These are phyloP conservation scores for Anastrepha obliqua DNA, from an alignment of 1,140 invertebrate species.

Conservation along the genomic window DNA sequence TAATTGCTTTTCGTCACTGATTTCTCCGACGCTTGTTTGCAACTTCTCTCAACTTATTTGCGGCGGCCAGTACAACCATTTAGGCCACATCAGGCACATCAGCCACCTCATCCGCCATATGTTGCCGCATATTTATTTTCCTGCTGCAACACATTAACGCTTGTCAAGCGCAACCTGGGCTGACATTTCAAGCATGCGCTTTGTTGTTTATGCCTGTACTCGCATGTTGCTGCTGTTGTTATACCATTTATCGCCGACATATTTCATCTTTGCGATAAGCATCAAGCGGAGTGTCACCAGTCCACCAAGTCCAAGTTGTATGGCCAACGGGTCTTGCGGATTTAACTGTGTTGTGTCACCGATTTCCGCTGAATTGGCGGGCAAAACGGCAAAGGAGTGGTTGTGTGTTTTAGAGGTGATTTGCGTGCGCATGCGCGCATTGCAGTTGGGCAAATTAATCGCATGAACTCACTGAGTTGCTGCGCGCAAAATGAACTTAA, in stretches of 20 bases:
- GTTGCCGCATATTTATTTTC: neutral
- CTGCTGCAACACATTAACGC: slow-evolving; percentile 35
- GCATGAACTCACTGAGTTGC: neutral
- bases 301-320: neutral
- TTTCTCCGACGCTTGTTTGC: neutral
- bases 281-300: slow-evolving; percentile 4
- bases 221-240: neutral
- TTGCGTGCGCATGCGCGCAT: slow-evolving; percentile 23
- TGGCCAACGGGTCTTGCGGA: neutral
- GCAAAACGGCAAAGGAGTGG: neutral
- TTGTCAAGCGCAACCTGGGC: slow-evolving; percentile 11
- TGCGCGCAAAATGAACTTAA: slow-evolving; percentile 7
- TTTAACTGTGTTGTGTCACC: slow-evolving; percentile 1
- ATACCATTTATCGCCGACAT: slow-evolving; percentile 36
- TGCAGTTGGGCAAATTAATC: slow-evolving; percentile 3
- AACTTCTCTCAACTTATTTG: neutral
- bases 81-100: neutral
- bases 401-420: neutral
- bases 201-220: neutral
- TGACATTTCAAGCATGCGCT: slow-evolving; percentile 25
- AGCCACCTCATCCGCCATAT: neutral
- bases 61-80: slow-evolving; percentile 1
- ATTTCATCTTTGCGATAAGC: slow-evolving; percentile 30
- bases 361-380: slow-evolving; percentile 2
- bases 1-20: slow-evolving; percentile 22